Conservation (phyloP, 2,888 invertebrate genomes). For the Synergus umbraculus region DNA sequence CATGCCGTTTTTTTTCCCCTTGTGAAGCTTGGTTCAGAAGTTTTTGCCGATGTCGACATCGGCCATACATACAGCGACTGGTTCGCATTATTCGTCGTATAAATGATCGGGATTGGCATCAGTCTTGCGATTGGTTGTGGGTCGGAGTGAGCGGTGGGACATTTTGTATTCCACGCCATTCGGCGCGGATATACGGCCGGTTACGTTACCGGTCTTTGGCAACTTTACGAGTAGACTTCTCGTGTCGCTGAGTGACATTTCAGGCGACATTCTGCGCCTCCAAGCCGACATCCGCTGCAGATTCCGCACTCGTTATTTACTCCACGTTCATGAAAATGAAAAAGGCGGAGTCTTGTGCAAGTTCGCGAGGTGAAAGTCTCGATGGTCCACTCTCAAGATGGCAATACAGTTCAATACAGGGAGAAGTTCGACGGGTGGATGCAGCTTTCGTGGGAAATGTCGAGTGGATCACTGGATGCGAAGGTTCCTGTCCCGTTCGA, state of each 20-base stretch:
- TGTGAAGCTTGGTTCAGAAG: neutral
- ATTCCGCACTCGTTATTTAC: conserved; percentile 63
- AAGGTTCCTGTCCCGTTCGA: conserved; percentile 35
- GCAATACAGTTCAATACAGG: conserved; percentile 17
- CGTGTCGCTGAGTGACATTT: conserved; percentile 48
- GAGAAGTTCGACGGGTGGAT: conserved; percentile 31
- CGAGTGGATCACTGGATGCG: conserved; percentile 14
- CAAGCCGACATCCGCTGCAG: conserved; percentile 47
- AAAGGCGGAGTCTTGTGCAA: conserved; percentile 42
- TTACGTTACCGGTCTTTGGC: conserved; percentile 32
- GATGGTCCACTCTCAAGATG: conserved; percentile 40
- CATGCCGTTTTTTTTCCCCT: conserved; percentile 4
- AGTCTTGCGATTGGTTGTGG: conserved; percentile 38
- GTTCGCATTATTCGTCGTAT: conserved; percentile 40
- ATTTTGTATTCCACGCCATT: conserved; percentile 34
- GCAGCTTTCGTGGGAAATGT: conserved; percentile 39
- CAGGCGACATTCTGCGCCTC: conserved; percentile 44
- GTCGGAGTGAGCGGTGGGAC: conserved; percentile 2
- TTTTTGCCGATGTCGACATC: conserved; percentile 4
- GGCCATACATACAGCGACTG: conserved; percentile 18
- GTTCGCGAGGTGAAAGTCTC: conserved; percentile 39
- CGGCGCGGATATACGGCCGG: conserved; percentile 30
- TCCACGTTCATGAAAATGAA: conserved; percentile 67
- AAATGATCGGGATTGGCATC: conserved; percentile 36
- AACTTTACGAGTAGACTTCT: conserved; percentile 44